phyloP scores from a whole-genome alignment of 1,140 invertebrate genomes.

The Panagrolaimus sp. region DNA sequence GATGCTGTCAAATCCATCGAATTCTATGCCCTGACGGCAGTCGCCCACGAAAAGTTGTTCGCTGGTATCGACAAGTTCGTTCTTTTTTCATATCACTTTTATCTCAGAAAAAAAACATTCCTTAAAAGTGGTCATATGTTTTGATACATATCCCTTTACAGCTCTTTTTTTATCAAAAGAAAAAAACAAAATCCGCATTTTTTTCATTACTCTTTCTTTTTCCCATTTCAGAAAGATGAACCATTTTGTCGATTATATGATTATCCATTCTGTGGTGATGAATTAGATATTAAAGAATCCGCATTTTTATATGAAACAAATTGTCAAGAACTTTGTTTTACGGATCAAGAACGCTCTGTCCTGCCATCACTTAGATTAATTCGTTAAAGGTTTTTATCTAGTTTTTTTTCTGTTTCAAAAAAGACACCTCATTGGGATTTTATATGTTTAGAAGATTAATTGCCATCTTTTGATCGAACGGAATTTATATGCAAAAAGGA shows the following conservation, averaged over 20 bases:
- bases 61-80: not conserved
- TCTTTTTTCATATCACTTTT: not conserved
- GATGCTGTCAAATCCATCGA: conserved; percentile 15
- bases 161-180: no score
- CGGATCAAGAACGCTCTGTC: conserved; percentile 19
- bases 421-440: no score
- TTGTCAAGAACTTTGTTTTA: conserved; percentile 21
- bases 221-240: conserved; percentile 27
- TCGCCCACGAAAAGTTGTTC: conserved; percentile 9
- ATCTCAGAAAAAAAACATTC: no score
- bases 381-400: conserved; percentile 6
- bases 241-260: conserved; percentile 26
- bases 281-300: not conserved
- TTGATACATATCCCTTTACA: no score
- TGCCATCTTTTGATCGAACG: no score
- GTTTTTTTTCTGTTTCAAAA: not conserved
- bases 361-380: conserved; percentile 21
- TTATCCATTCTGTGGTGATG: conserved; percentile 19
- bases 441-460: no score
- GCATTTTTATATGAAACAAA: conserved; percentile 18
- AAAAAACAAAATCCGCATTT: no score
- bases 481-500: no score
- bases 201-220: no score
- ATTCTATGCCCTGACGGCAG: conserved; percentile 15
- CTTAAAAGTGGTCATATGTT: no score